A percentile compares a stretch with the other conserved stretches of the same genome.
These are phyloP conservation scores for Danio tinwini DNA, from an alignment of 2,797 vertebrate genomes.

Conservation along the genomic window DNA sequence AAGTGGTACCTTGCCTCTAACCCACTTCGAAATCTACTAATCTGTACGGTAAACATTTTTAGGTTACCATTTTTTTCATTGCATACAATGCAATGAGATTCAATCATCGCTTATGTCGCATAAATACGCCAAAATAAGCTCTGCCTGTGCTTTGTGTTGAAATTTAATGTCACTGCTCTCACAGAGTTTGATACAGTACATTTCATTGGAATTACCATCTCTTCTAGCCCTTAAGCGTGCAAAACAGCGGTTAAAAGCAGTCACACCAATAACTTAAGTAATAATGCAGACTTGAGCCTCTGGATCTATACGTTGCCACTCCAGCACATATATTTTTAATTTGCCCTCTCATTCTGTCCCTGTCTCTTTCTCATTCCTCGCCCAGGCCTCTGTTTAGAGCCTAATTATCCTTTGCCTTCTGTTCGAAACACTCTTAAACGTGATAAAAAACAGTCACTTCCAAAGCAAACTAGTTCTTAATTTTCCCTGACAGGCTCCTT, in stretches of 20 bases:
- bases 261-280: constrained; percentile 4
- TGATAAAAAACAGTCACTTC: constrained; percentile 97
- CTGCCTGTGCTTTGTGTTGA: background rate
- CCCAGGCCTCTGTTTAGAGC: constrained; percentile 77
- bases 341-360: constrained; percentile 53
- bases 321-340: constrained; percentile 47
- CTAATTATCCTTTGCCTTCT: constrained; percentile 92
- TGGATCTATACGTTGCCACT: constrained; percentile 47
- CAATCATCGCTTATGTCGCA: background rate
- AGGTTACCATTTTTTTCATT: too few relatives aligned
- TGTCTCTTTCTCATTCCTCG: constrained; percentile 41
- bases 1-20: too few relatives aligned
- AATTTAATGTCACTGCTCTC: background rate
- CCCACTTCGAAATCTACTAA: too few relatives aligned
- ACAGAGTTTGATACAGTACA: constrained; percentile 18
- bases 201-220: background rate
- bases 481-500: constrained; percentile 97
- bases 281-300: constrained; percentile 55
- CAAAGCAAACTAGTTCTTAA: constrained; percentile 96
- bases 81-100: background rate
- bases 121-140: background rate
- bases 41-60: too few relatives aligned
- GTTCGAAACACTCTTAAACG: constrained; percentile 81
- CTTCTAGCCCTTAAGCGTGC: background rate
- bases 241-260: constrained; percentile 13